Evolutionary conservation across 2,113 vertebrate species (phyloP).

Genomic region (Solenodon paradoxus): DNA sequence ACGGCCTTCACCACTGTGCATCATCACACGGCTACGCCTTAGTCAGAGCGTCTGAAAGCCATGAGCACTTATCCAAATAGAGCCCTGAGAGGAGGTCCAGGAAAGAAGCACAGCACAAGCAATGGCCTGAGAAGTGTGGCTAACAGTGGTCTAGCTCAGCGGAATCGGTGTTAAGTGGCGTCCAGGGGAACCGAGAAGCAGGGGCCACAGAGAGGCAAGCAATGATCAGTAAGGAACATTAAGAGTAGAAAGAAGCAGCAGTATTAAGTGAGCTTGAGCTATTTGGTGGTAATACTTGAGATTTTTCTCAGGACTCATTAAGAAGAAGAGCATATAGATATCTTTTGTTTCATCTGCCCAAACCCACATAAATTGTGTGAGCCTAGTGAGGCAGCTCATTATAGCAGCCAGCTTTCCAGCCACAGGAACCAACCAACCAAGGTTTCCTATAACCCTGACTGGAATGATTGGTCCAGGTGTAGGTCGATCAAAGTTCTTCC

Average conservation of each 20-base stretch:
- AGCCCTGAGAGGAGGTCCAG: neutral
- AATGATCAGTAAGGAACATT: neutral
- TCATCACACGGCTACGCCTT: neutral
- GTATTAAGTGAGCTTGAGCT: neutral
- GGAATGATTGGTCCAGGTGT: neutral
- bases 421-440: neutral
- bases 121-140: neutral
- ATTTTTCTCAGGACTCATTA: neutral
- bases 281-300: neutral
- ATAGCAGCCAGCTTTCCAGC: neutral
- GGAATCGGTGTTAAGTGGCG: neutral
- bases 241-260: neutral
- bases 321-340: neutral
- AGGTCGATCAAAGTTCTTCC: neutral
- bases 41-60: neutral
- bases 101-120: neutral
- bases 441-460: neutral
- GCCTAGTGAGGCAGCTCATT: neutral
- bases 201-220: neutral
- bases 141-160: neutral
- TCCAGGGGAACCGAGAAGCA: neutral
- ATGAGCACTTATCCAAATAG: neutral
- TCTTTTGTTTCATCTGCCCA: neutral
- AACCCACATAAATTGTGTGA: neutral
- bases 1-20: neutral